Evolutionary conservation across 2,797 vertebrate species (phyloP), one percentile per base, ranked within the genome.

Genomic region (Xenops minutus): DNA sequence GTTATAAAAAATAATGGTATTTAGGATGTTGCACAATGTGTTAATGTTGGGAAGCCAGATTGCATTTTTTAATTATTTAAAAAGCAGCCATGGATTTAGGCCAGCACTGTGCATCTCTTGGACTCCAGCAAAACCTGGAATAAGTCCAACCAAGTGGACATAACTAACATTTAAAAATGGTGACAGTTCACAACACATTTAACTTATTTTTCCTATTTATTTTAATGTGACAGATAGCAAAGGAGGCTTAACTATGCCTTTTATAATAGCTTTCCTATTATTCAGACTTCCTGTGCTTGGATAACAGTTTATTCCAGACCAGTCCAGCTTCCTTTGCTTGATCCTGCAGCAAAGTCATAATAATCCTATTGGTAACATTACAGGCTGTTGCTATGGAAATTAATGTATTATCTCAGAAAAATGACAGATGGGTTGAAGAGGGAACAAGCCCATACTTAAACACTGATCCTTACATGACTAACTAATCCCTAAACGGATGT

Each of bases 381-480:
- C 58, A 86, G 75, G 67, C 92, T 86, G 95, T 95, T 96, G 95
- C 95, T 89, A 95, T 96, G 95, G 95, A 95, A 96, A 96, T 96
- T 97, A 90, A 97, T 93, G 91, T 81, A 81, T 94, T 96, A 95
- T 92, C 89, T 94, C 94, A 95, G 88, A 79, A 93, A 96, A 93
- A 96, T 95, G 95, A 96, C 96, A 96, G 96, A 96, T 97, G 96
- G 95, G 48, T 94, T 93, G 95, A 96, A 91, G 63, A 89, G 73
- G 66, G 89, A 97, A 95, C 89, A 96, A 96, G 55, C 51, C 76
- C 54, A 13, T 93, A 69, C 91, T 95, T 95, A 93, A 92, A 90
- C 62, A 88, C 76, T 92, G 95, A 96, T 96, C 91, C 89, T 88
- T 93, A 95, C 95, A 95, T 89, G 85, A 92, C 95, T 94, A 89